A percentile compares a stretch with the other conserved stretches of the same genome.
phyloP scores from a whole-genome alignment of 1,140 invertebrate species.

The Hypsibius dujardini region DNA sequence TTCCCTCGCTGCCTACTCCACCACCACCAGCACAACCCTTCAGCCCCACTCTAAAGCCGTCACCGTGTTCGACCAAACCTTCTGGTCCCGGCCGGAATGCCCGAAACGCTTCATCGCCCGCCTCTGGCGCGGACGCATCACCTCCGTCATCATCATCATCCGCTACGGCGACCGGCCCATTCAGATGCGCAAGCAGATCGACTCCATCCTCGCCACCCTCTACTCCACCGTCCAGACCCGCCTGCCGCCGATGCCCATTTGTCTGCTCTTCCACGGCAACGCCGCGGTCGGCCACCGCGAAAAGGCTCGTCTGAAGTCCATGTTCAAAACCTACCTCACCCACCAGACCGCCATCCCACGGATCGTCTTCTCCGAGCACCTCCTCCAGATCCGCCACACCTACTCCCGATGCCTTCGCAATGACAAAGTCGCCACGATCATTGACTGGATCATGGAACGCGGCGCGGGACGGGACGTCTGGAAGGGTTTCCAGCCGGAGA shows the following conservation, averaged over 20 bases:
- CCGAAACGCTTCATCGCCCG: background rate
- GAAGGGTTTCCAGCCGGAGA: too few relatives aligned
- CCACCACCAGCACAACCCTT: background rate
- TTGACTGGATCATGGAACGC: background rate
- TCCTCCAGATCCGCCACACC: background rate
- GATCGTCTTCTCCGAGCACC: background rate
- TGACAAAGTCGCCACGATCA: background rate
- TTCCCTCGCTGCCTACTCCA: background rate
- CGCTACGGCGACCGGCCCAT: background rate
- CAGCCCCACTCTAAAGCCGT: background rate
- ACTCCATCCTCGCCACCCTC: background rate
- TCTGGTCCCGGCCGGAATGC: background rate
- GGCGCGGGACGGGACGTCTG: too few relatives aligned
- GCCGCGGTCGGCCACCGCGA: background rate
- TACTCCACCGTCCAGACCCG: background rate
- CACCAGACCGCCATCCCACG: background rate
- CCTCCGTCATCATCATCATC: background rate
- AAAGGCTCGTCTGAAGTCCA: background rate
- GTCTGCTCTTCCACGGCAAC: background rate
- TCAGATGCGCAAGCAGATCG: background rate
- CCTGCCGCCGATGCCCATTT: conserved; percentile 3
- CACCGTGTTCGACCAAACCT: background rate
- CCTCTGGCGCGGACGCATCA: background rate
- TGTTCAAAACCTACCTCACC: background rate
- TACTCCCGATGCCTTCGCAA: background rate